Base-by-base conservation (phyloP, 2,797 vertebrate genomes). In the Bradypodion ventrale region DNA sequence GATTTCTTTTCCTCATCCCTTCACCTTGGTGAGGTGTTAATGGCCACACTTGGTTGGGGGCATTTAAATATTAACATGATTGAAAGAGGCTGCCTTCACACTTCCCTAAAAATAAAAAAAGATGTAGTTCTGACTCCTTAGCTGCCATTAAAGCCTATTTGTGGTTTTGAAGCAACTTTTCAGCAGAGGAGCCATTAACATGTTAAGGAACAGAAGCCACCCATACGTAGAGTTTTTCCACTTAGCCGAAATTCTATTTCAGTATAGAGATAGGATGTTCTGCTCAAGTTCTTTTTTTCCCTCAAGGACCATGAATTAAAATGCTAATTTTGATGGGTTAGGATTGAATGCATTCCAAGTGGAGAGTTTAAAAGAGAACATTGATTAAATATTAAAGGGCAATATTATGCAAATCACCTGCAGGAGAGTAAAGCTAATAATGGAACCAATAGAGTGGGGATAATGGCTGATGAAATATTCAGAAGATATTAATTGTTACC, bases 21-120 rank as follows among this genome's bases (percentile, higher is more conserved):
- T 83, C 63, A 83, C 68, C 52, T 80, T 85, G 81, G 76, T 52
- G 83, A 89, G 44, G 70, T 80, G 85, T 56, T 89, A 89, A 52
- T 52, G 66, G 80, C 80, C 86, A 73, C 44, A 80, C 72, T 80
- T 76, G 78, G 56, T 59, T 80, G 78, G 78, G 72, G 63, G 56
- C 66, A 84, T 76, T 84, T 83, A 84, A 70, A 70, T 72, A 75
- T 87, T 84, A 84, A 84, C 80, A 80, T 80, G 75, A 52, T 65
- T 52, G 29, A 80, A 69, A 21, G 35, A 75, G 42, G 19, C n/a
- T 75, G 35, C n/a, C 73, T 65, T 70, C 66, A 88, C 72, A 70
- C 60, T 81, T 42, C 44, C 82, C 52, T 40, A 40, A 62, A 44
- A 87, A 84, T 82, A 79, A 84, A 83, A 88, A 56, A 15, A 52